phyloP scores from a whole-genome alignment of 2,797 vertebrate species.

The Crocodylus rhombifer region DNA sequence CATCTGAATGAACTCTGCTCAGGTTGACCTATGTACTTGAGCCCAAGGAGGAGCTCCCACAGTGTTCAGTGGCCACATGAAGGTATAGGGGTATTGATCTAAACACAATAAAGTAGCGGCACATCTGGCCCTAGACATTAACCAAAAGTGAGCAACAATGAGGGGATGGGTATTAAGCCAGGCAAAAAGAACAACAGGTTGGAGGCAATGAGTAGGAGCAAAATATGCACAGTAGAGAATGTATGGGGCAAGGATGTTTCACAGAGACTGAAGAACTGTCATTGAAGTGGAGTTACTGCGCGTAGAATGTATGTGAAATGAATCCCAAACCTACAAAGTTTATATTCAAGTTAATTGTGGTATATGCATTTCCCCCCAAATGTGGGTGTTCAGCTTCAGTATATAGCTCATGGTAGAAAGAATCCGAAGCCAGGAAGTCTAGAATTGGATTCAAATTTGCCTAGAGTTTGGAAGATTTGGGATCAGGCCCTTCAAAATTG shows the following conservation, averaged over 20 bases:
- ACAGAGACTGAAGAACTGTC: slow-evolving; percentile 61
- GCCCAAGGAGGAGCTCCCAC: background rate
- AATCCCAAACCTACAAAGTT: slow-evolving; percentile 19
- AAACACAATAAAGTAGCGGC: background rate
- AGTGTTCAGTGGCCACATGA: background rate
- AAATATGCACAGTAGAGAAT: slow-evolving; percentile 61
- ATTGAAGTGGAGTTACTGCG: slow-evolving; percentile 63
- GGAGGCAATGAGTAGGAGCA: slow-evolving; percentile 54
- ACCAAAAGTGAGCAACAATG: background rate
- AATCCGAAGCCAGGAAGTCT: background rate
- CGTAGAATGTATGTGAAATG: slow-evolving; percentile 43
- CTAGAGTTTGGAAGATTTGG: slow-evolving; percentile 10
- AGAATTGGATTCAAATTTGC: background rate
- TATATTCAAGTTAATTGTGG: slow-evolving; percentile 36
- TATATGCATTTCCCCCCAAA: slow-evolving; percentile 54
- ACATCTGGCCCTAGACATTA: background rate
- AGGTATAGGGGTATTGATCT: background rate
- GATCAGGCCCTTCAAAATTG: background rate
- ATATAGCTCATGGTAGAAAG: slow-evolving; percentile 14
- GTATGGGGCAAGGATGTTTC: slow-evolving; percentile 53
- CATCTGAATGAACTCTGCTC: background rate
- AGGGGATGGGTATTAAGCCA: slow-evolving; percentile 26
- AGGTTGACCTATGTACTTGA: background rate
- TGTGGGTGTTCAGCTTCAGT: slow-evolving; percentile 27
- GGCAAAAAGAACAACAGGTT: slow-evolving; percentile 37